Base-by-base conservation (phyloP, 2,113 vertebrate genomes). In the Tachysurus fulvidraco region DNA sequence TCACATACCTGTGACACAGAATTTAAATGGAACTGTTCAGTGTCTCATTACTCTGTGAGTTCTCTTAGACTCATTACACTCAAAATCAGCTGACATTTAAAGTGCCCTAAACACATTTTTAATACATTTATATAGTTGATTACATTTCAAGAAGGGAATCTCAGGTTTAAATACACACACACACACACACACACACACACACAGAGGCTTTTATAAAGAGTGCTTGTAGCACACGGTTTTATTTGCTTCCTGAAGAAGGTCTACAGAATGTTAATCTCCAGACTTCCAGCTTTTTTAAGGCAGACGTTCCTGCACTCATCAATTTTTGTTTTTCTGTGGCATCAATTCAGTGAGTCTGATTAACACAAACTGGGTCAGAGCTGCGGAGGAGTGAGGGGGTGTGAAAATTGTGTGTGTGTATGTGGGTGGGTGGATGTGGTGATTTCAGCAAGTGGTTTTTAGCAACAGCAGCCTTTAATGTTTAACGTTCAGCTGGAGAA, bases 391-490 rank as follows among this genome's bases (percentile, higher is more conserved):
- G 30, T 19, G 55, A 19, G 19, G 17, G 60, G 41, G 46, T 77
- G 78, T 46, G 79, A 44, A 46, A 23, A 65, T 36, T 73, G 67
- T 21, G 82, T 55, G 65, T 19, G 64, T 65, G 44, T 52, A n/a
- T 69, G 50, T 84, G 83, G 30, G 36, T 64, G 46, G 54, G 85
- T 74, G 11, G 60, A 83, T 54, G 19, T 59, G 85, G 54, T 86
- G 69, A 79, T 87, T 79, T 80, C 46, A 46, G 23, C 25, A 73
- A 71, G 65, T 59, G 55, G 65, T 74, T 86, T 86, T 13, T 67
- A 87, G 28, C 67, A 73, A 62, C 85, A 87, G 41, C 79, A 76
- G 55, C 80, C n/a, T 87, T 74, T 87, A 83, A 86, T 81, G 64
- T 71, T 81, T 65, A 82, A 83, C 52, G 81, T 83, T 80, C 19